Conservation (phyloP, 2,888 invertebrate species). For the Ochropleura plecta region DNA sequence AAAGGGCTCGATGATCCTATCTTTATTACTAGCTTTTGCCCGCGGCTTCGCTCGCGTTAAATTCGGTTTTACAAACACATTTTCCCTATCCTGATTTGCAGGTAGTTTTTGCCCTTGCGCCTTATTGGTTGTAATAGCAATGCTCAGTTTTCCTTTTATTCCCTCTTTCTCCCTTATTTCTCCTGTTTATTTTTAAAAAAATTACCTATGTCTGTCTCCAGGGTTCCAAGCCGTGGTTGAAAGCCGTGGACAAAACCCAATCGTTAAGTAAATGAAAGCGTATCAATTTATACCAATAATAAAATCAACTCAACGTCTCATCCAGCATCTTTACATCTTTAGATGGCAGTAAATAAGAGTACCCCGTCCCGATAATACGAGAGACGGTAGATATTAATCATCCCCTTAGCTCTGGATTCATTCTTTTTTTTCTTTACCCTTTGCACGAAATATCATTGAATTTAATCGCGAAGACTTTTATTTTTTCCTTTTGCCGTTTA, state of each 20-base stretch:
- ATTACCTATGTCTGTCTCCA: too few species aligned
- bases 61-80: too few species aligned
- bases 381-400: conserved; percentile 82
- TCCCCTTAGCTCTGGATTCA: conserved; percentile 77
- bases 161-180: too few species aligned
- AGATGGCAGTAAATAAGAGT: conserved; percentile 70
- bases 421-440: conserved; percentile 76
- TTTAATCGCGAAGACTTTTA: conserved; percentile 64
- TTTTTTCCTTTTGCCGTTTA: conserved; percentile 35
- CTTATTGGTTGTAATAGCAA: too few species aligned
- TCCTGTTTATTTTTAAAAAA: too few species aligned
- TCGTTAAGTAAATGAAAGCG: not conserved
- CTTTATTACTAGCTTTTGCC: too few species aligned
- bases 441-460: conserved; percentile 74
- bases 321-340: conserved; percentile 62
- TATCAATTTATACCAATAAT: conserved; percentile 21
- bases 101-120: too few species aligned
- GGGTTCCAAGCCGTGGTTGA: too few species aligned
- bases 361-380: conserved; percentile 76
- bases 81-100: too few species aligned
- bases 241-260: too few species aligned
- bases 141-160: too few species aligned
- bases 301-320: conserved; percentile 46
- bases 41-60: too few species aligned
- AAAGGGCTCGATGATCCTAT: not conserved